Evolutionary conservation across 2,797 vertebrate genomes (phyloP), one percentile per base, ranked within the genome.

Genomic region (Hyperoplus lanceolatus): DNA sequence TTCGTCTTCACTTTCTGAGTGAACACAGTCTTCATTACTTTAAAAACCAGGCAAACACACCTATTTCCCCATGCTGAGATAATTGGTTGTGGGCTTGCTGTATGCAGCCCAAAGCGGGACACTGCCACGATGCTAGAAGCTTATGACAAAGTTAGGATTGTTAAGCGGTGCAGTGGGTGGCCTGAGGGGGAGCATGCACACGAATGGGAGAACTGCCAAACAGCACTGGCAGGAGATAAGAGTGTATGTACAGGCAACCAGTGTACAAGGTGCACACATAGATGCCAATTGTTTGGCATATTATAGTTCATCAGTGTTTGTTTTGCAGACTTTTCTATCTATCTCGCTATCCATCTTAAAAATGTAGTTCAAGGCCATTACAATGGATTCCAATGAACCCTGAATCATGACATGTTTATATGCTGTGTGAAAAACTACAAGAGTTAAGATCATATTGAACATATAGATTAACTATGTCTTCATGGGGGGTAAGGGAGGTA

Each of bases 91-190:
- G 75, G 77, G 43, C 84, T 84, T 48, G 13, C 55, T 54, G 41
- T 5, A 2, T 21, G 66, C 42, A 80, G 70, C 73, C 49, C 62
- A 46, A 46, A 75, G 71, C 67, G 65, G 86, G 87, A 84, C 83
- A 59, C 79, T 69, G 74, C 80, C 77, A 66, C 18, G 48, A 75
- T 59, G 66, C 80, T 71, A 70, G 71, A 75, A 54, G 57, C 66
- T 38, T 80, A 80, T 75, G 65, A 90, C 90, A 90, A 82, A 87
- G 79, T 59, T 46, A 58, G 74, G 66, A 73, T 82, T 91, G 84
- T 90, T 83, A 72, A 63, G 48, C 8, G 12, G 70, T 79, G 81
- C 70, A 4, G 87, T 90, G 90, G 86, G 90, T 93, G 92, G 91
- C 78, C 88, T 15, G 29, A 58, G 81, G 72, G 21, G 66, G 67